phyloP scores from a whole-genome alignment of 1,140 invertebrate genomes.

The Procambarus clarkii region DNA sequence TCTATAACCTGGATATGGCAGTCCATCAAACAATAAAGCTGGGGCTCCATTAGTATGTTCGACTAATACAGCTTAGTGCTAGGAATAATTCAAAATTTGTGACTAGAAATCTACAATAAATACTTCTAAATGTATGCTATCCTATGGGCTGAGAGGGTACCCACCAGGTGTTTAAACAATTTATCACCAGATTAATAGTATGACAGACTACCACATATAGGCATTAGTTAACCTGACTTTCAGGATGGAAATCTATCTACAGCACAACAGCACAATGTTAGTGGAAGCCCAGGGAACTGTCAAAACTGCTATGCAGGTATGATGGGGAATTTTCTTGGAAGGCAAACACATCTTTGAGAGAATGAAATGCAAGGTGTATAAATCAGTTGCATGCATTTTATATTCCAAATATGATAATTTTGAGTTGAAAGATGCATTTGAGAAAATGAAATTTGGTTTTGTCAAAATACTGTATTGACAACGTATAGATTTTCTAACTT shows the following conservation, averaged over 20 bases:
- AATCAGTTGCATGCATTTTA: slow-evolving; percentile 12
- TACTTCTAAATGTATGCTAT: neutral
- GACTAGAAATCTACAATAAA: neutral
- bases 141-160: neutral
- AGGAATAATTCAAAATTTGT: neutral
- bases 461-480: slow-evolving; percentile 17
- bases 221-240: slow-evolving; percentile 42
- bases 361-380: slow-evolving; percentile 32
- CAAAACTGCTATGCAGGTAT: slow-evolving; percentile 38
- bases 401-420: slow-evolving; percentile 1
- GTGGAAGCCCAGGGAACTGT: slow-evolving; percentile 59
- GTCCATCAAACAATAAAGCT: slow-evolving; percentile 9
- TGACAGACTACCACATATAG: slow-evolving; percentile 1
- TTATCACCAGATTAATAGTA: neutral
- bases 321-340: slow-evolving; percentile 37
- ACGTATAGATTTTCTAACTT: slow-evolving; percentile 1
- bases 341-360: slow-evolving; percentile 39
- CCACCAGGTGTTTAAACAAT: neutral
- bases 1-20: neutral
- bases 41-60: neutral
- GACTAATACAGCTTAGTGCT: neutral
- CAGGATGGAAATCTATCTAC: slow-evolving; percentile 40
- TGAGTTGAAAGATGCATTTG: slow-evolving; percentile 9
- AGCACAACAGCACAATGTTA: slow-evolving; percentile 50
- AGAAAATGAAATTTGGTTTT: slow-evolving; percentile 26